A percentile compares a stretch with the other conserved stretches of the same genome.
phyloP scores from a whole-genome alignment of 2,113 vertebrate genomes.

The Hemiprocne comata region DNA sequence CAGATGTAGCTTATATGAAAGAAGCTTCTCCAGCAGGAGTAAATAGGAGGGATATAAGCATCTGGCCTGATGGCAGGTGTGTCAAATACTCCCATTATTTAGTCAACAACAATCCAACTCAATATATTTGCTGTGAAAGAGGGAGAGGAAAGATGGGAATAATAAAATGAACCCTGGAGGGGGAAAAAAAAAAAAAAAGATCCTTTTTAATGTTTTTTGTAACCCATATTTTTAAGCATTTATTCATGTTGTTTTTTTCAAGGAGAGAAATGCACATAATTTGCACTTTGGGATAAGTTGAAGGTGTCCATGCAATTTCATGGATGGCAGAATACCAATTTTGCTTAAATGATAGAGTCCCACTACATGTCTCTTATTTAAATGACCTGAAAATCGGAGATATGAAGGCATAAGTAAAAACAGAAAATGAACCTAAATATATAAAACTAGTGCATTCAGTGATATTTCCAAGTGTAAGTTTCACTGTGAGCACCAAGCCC shows the following conservation, averaged over 20 bases:
- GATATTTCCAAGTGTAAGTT: slow-evolving; percentile 37
- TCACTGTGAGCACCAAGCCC: slow-evolving; percentile 1
- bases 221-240: slow-evolving; percentile 58
- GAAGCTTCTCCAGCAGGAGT: background rate
- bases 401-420: slow-evolving; percentile 53
- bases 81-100: background rate
- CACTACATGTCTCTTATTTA: slow-evolving; percentile 69
- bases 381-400: slow-evolving; percentile 72
- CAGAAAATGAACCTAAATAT: slow-evolving; percentile 58
- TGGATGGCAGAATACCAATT: slow-evolving; percentile 75
- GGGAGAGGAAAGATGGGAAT: background rate
- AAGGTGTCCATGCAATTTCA: slow-evolving; percentile 73
- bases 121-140: background rate
- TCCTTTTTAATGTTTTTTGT: background rate
- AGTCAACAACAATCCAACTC: background rate
- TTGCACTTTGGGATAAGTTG: slow-evolving; percentile 68
- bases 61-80: background rate
- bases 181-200: background rate
- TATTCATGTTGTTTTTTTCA: slow-evolving; percentile 56
- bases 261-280: slow-evolving; percentile 63
- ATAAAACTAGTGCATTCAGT: slow-evolving; percentile 4
- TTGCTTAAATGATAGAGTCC: slow-evolving; percentile 71
- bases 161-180: background rate
- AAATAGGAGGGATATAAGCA: background rate
- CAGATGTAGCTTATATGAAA: background rate